Evolutionary conservation across 2,797 vertebrate species (phyloP).

Genomic region (Basileuterus tristriatus): DNA sequence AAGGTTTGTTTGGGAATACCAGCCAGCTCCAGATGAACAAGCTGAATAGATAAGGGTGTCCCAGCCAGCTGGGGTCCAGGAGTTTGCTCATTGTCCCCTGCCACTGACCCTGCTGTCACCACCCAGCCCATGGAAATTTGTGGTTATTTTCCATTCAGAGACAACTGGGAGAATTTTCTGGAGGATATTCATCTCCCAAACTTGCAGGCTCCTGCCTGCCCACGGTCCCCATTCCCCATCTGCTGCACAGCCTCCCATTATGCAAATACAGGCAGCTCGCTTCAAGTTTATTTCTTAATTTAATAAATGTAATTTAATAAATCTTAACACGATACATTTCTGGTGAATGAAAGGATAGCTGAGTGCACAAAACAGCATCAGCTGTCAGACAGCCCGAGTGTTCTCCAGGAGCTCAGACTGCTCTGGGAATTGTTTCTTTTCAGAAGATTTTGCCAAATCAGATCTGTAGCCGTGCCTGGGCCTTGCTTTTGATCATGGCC

Average conservation of each 20-base stretch:
- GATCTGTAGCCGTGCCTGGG: background rate
- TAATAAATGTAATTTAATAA: conserved; percentile 67
- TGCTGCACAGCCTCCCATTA: conserved; percentile 57
- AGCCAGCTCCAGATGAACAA: background rate
- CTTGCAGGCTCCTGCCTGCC: conserved; percentile 34
- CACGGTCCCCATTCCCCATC: conserved; percentile 46
- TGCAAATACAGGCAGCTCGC: conserved; percentile 47
- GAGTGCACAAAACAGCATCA: conserved; percentile 46
- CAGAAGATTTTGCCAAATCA: conserved; percentile 1
- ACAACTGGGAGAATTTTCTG: background rate
- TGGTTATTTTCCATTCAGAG: conserved; percentile 2
- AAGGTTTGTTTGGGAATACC: background rate
- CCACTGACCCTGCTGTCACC: background rate
- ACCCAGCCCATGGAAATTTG: background rate
- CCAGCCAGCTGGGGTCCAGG: background rate
- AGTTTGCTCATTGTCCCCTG: background rate
- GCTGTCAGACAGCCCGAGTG: conserved; percentile 15
- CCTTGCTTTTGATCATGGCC: background rate
- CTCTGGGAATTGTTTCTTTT: background rate
- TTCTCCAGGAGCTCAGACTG: background rate
- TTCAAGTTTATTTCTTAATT: conserved; percentile 63
- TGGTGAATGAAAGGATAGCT: conserved; percentile 41
- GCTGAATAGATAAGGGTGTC: background rate
- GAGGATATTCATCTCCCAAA: conserved; percentile 29
- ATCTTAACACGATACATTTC: conserved; percentile 53